Evolutionary conservation across 2,797 vertebrate genomes (phyloP).

Genomic region (Telmatherina bonti): DNA sequence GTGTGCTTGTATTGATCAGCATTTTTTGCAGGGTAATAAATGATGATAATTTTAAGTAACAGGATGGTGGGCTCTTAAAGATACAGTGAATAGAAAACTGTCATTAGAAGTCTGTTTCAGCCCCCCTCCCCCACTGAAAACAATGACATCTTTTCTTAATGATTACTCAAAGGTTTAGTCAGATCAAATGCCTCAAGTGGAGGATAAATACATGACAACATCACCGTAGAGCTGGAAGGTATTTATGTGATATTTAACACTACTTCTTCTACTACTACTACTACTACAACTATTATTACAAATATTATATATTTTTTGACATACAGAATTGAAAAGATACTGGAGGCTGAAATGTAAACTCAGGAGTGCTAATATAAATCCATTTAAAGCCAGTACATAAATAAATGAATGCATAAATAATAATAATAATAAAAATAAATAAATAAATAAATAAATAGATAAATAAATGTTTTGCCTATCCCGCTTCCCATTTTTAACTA

Average conservation of each 20-base stretch:
- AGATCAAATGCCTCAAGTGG: neutral
- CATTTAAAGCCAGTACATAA: conserved; percentile 1
- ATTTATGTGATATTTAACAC: neutral
- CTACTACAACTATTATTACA: too few species aligned
- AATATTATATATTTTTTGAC: too few species aligned
- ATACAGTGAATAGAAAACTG: neutral
- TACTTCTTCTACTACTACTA: too few species aligned
- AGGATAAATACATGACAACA: neutral
- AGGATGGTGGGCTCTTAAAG: too few species aligned
- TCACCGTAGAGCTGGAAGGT: neutral
- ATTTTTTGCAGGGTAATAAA: conserved; percentile 20
- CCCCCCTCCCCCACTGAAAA: conserved; percentile 7
- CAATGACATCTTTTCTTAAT: neutral
- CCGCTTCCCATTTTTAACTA: conserved; percentile 22
- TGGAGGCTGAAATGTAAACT: conserved; percentile 21
- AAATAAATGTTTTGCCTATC: too few species aligned
- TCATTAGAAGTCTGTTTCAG: conserved; percentile 12
- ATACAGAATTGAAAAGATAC: conserved; percentile 1
- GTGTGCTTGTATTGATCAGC: conserved; percentile 24
- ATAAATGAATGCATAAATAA: too few species aligned
- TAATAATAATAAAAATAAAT: too few species aligned
- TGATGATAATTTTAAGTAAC: conserved; percentile 2
- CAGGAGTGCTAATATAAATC: conserved; percentile 9
- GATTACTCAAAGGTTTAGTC: conserved; percentile 18
- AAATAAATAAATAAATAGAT: too few species aligned